A percentile compares a stretch with the other conserved stretches of the same genome.
Conservation (phyloP, 2,113 vertebrate species). For the Columba janthina region DNA sequence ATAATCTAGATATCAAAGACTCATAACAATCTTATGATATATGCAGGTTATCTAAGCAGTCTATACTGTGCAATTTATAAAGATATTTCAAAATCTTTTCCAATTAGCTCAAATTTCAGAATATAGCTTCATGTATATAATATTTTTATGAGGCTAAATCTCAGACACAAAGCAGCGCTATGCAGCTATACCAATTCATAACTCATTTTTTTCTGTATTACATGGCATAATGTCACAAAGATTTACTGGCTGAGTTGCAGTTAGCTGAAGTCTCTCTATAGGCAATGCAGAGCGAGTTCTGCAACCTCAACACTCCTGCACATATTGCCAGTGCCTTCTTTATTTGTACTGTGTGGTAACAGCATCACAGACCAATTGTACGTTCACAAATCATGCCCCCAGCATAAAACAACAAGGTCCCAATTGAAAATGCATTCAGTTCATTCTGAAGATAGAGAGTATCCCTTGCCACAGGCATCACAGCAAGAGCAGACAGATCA, state of each 20-base stretch:
- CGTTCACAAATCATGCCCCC: rapidly evolving
- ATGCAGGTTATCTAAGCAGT: neutral
- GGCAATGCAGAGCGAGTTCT: neutral
- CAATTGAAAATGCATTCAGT: neutral
- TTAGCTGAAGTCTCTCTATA: neutral
- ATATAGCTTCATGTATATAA: neutral
- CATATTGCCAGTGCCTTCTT: too few species aligned
- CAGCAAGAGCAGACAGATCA: neutral
- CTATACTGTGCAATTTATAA: neutral
- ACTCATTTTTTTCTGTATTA: neutral
- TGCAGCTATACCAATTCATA: neutral
- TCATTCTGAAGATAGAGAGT: neutral
- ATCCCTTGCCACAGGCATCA: neutral
- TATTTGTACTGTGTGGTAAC: neutral
- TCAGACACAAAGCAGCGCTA: neutral
- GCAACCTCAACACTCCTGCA: neutral
- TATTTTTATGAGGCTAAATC: neutral
- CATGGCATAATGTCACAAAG: neutral
- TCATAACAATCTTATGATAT: neutral
- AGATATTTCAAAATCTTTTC: neutral
- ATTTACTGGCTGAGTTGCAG: neutral
- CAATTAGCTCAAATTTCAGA: neutral
- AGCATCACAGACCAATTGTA: neutral
- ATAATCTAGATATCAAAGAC: neutral
- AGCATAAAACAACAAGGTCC: neutral